A percentile compares a stretch with the other conserved stretches of the same genome.
These are phyloP conservation scores for Ploceus nigricollis DNA, from an alignment of 2,113 vertebrate genomes.

Conservation along the genomic window DNA sequence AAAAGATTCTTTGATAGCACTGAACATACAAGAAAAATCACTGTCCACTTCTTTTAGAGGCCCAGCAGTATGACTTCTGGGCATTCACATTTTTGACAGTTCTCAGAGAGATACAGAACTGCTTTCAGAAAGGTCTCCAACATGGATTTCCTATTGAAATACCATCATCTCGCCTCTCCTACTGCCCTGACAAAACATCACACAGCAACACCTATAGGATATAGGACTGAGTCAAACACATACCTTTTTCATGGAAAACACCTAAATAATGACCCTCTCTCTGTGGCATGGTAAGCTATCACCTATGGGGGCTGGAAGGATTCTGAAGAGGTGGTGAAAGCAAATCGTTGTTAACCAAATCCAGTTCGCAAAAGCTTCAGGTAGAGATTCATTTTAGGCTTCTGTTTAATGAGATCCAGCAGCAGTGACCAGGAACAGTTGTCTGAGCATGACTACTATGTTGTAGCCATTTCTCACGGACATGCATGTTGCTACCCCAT, in stretches of 20 bases:
- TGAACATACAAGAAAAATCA: not conserved
- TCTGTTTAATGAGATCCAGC: not conserved
- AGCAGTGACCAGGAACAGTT: not conserved
- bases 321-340: not conserved
- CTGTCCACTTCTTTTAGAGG: not conserved
- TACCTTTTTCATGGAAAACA: not conserved
- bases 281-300: accelerated
- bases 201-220: not conserved
- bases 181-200: not conserved
- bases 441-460: not conserved
- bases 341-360: not conserved
- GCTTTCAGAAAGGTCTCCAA: not conserved
- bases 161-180: not conserved
- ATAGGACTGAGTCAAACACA: accelerated
- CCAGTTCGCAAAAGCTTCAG: not conserved
- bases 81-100: not conserved
- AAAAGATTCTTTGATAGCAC: constrained; percentile 16
- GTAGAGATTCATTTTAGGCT: not conserved
- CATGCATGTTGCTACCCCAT: not conserved
- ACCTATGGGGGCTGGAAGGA: not conserved
- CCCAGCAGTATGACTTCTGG: not conserved
- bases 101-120: not conserved
- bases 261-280: not conserved
- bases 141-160: not conserved
- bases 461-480: not conserved